Base-by-base conservation (phyloP, 1,140 invertebrate species). In the Pseudomyrmex pallidus region DNA sequence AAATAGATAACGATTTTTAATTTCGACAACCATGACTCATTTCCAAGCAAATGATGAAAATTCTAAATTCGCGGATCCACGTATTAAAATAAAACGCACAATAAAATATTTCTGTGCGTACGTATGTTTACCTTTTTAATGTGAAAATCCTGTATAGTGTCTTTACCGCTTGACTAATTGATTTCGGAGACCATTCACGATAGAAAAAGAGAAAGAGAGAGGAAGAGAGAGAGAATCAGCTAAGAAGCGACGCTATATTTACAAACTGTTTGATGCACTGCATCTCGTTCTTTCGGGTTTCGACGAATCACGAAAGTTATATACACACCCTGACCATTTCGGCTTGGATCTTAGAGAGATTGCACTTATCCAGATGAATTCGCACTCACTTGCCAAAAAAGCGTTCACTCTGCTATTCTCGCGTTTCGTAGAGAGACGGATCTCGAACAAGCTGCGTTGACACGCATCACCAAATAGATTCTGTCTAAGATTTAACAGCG, bases 211-310 rank as follows among this genome's bases (percentile, higher is more conserved):
- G 35, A 35, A 35, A 35, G 35, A 35, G 35, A 35, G 22, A 2
- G 22, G 35, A 35, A 35, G 35, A 35, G 35, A 35, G 35, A 50
- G 56, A 64, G 8, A 50, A 74, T 63, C 13, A 52, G 74, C 54
- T 52, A 52, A 22, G n/a, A 84, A 80, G 63, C 74, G 64, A 17
- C 70, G 25, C 64, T 87, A 87, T 35, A 35, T 87, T 63, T 87
- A 87, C 85, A 87, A n/a, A 84, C 82, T 87, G 74, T 66, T 5
- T 46, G 59, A 66, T 35, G 57, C 85, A 61, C 72, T 83, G 82
- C 50, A 83, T 83, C n/a, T 74, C 73, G 73, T 86, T 72, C 20
- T 57, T 83, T 35, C 35, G 68, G 44, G 56, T 54, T 72, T 54
- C 56, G 54, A 59, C 76, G 44, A 61, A 22, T 72, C 54, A 48